Evolutionary conservation across 2,888 invertebrate species (phyloP), one percentile per base, ranked within the genome.

Genomic region (Eurois occulta): DNA sequence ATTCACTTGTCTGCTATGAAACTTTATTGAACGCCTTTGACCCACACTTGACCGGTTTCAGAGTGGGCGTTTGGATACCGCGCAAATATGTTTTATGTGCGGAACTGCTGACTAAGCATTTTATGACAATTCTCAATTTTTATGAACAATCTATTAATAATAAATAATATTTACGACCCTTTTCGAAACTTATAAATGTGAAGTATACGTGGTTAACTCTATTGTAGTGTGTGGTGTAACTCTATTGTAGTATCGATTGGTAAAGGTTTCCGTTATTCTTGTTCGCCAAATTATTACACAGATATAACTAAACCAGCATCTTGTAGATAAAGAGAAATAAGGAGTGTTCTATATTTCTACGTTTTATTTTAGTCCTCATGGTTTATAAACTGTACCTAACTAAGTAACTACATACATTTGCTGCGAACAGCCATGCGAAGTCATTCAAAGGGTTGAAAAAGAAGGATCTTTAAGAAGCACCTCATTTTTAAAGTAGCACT

Each of bases 11-110:
- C 32, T 69, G 35, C 52, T 64, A 79, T 28, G 68, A 75, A 77
- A 75, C 72, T 76, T 62, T 68, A 74, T 64, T 64, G 46, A 52
- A 38, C 52, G 71, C 48, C 67, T 79, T 75, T 77, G 81, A 76
- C 48, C 77, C 78, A 74, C 71, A 72, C 73, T 66, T 85, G 79
- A 79, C 76, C 79, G 78, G 87, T 86, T 74, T 78, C 79, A 73
- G 65, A 76, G 60, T 48, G 67, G 72, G 72, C 60, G 68, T 64
- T 55, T 71, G 38, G 52, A 68, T 60, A 68, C 62, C 64, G 46
- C 71, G 58, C 60, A 72, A 69, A 81, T 69, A 68, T 32, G 62
- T 65, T 52, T 77, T 46, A 65, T 71, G 68, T 78, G 58, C n/a
- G n/a, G n/a, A n/a, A n/a, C n/a, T n/a, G n/a, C 70, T 71, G 48